Percentiles rank a stretch among this genome's conserved stretches.
These are phyloP conservation scores for Megaustenia siamemsis DNA, from an alignment of 2,888 invertebrate species.

Conservation along the genomic window DNA sequence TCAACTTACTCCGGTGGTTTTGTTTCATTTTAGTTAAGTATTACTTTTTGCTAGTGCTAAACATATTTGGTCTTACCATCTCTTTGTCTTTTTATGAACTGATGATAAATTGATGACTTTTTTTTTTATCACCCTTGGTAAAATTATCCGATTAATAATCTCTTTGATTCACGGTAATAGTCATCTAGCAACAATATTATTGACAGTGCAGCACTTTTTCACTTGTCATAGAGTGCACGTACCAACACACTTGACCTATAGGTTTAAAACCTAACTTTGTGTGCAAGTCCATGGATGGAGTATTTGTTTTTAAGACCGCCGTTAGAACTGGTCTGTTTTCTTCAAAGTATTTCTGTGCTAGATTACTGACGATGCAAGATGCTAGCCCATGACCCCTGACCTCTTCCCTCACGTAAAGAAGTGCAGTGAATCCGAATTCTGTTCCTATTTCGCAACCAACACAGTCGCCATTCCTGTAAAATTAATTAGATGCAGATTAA, in stretches of 20 bases:
- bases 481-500: too few relatives aligned
- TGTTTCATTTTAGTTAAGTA: too few relatives aligned
- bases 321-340: conserved; percentile 14
- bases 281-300: neutral
- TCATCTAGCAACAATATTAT: too few relatives aligned
- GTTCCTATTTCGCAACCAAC: conserved; percentile 4
- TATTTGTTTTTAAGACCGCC: neutral
- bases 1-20: too few relatives aligned
- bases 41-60: too few relatives aligned
- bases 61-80: too few relatives aligned
- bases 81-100: too few relatives aligned
- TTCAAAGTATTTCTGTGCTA: conserved; percentile 11
- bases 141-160: too few relatives aligned
- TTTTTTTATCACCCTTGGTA: too few relatives aligned
- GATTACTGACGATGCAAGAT: conserved; percentile 9
- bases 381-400: conserved; percentile 1
- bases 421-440: conserved; percentile 5
- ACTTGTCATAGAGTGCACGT: conserved; percentile 28
- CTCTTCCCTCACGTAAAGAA: conserved; percentile 15
- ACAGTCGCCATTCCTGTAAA: neutral
- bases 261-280: conserved; percentile 13
- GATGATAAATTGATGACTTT: too few relatives aligned
- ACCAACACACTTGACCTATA: conserved; percentile 8
- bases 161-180: too few relatives aligned
- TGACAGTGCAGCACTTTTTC: conserved; percentile 3